phyloP scores from a whole-genome alignment of 2,113 vertebrate genomes.

The Amphiprion ocellaris region DNA sequence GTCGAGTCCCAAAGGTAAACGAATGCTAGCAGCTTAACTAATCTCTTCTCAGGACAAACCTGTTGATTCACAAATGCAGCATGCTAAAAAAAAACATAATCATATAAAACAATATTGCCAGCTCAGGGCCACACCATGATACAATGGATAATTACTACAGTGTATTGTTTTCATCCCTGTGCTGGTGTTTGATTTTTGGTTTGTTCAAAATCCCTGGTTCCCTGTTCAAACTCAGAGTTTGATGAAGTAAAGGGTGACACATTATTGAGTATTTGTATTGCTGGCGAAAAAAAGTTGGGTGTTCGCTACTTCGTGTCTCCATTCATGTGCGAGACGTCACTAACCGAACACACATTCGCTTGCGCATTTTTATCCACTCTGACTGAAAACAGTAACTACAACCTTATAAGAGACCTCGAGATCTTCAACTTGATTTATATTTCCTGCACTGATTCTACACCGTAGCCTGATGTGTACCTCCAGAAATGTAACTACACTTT shows the following conservation, averaged over 20 bases:
- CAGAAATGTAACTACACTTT: too few relatives aligned
- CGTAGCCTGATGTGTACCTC: too few relatives aligned
- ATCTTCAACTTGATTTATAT: too few relatives aligned
- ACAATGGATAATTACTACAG: constrained; percentile 59
- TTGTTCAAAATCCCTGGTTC: constrained; percentile 67
- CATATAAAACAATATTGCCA: constrained; percentile 63
- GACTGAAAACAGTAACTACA: constrained; percentile 16
- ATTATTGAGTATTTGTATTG: constrained; percentile 67
- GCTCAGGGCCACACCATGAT: constrained; percentile 50
- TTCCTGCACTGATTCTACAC: too few relatives aligned
- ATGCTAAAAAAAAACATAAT: constrained; percentile 57
- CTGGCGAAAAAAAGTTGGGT: constrained; percentile 58
- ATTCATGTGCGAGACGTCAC: constrained; percentile 18
- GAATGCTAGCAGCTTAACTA: constrained; percentile 70
- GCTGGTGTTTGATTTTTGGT: constrained; percentile 83
- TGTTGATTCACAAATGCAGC: constrained; percentile 69
- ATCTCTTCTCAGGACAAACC: constrained; percentile 66
- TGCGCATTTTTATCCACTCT: constrained; percentile 3
- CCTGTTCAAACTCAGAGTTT: constrained; percentile 49
- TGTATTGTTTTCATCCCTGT: constrained; percentile 70
- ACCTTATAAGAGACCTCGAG: background rate
- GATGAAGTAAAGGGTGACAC: constrained; percentile 37
- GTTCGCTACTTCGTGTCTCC: constrained; percentile 43
- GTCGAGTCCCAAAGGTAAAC: constrained; percentile 64
- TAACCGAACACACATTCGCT: constrained; percentile 26